These are phyloP conservation scores for Octonoba sinensis DNA, from an alignment of 2,888 invertebrate genomes.

Conservation along the genomic window DNA sequence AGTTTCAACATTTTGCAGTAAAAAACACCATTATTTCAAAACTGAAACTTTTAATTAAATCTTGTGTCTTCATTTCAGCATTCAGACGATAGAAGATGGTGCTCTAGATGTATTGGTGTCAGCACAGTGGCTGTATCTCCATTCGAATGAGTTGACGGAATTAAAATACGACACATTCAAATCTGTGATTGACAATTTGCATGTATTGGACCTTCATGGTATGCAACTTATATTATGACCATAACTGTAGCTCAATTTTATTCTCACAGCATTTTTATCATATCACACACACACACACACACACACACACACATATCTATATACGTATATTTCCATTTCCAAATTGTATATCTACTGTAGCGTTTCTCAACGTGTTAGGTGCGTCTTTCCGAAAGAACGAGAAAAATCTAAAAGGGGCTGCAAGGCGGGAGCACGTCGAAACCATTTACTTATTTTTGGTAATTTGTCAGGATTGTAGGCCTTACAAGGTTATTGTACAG, in stretches of 20 bases:
- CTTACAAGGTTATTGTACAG: too few relatives aligned
- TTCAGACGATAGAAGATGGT: slow-evolving; percentile 84
- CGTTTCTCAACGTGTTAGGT: too few relatives aligned
- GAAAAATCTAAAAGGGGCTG: too few relatives aligned
- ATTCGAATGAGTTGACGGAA: slow-evolving; percentile 87
- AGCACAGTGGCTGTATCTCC: slow-evolving; percentile 86
- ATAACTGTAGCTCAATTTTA: too few relatives aligned
- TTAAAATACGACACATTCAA: slow-evolving; percentile 90
- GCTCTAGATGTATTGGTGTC: slow-evolving; percentile 91
- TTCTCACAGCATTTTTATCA: too few relatives aligned
- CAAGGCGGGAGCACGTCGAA: too few relatives aligned
- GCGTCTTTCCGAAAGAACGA: too few relatives aligned
- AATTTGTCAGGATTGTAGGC: too few relatives aligned
- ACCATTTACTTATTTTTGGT: too few relatives aligned
- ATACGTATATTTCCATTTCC: not conserved
- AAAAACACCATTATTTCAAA: too few relatives aligned
- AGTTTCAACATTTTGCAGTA: too few relatives aligned
- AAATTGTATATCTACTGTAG: not conserved
- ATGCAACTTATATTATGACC: slow-evolving; percentile 66
- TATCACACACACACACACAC: not conserved
- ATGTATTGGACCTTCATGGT: slow-evolving; percentile 92
- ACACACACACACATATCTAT: not conserved
- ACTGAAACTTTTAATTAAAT: too few relatives aligned
- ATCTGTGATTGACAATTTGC: slow-evolving; percentile 86
- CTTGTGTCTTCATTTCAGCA: slow-evolving; percentile 74